Evolutionary conservation across 1,140 invertebrate species (phyloP), one percentile per base, ranked within the genome.

Genomic region (Diabrotica undecimpunctata): DNA sequence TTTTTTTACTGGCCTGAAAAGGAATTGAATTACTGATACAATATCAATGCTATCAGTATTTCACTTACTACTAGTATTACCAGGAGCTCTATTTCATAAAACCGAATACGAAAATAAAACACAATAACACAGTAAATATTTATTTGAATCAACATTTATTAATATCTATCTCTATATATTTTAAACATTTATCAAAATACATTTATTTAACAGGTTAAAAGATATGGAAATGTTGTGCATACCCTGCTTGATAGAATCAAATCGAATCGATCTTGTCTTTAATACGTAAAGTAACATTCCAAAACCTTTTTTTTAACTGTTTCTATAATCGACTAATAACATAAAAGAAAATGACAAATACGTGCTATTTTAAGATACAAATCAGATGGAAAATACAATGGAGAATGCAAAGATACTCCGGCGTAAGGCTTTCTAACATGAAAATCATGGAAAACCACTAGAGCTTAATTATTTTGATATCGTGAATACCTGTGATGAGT

Each of bases 131-230:
- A 54, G 54, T 54, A 54, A 35, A 39, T 58, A 66, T 55, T 62
- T 67, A 53, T 64, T 39, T 9, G 62, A 41, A 51, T 64, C 70
- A 14, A 54, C 41, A 46, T 46, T 46, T 4, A 54, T 64, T 56
- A 14, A 57, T 64, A 57, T 64, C 70, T 52, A 62, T 54, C 54
- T 62, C 14, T 25, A 25, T 55, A 55, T 55, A 55, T 14, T 55
- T 54, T 62, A 54, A 62, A 74, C 72, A 74, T 70, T 69, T 74
- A 72, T 72, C 70, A 74, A 74, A 74, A 74, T 72, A 74, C 65
- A 68, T 36, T 52, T 65, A 54, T 70, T 50, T 54, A 62, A 55
- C 61, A 63, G 62, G 63, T 53, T 62, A 54, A 60, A 57, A 60
- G 61, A 54, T 46, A 58, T 58, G 39, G 25, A 62, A 9, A 54